Percentiles rank a stretch among this genome's conserved stretches.
Evolutionary conservation across 2,113 vertebrate genomes (phyloP).

Genomic region (Mus pahari): DNA sequence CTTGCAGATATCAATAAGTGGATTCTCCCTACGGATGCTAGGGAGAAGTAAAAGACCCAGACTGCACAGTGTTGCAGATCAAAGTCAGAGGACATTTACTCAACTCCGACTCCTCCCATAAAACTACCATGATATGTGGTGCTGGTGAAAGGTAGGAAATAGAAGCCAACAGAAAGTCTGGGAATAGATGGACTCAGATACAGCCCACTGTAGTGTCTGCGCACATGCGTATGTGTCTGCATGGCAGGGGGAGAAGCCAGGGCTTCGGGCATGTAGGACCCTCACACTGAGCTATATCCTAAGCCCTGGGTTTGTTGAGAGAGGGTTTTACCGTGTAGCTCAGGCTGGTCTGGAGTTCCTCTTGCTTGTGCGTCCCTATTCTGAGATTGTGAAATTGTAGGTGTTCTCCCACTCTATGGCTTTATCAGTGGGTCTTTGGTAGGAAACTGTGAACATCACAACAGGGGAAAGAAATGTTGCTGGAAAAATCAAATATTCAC

Average conservation of each 20-base stretch:
- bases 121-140: not conserved
- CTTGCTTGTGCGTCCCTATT: not conserved
- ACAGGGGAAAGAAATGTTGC: not conserved
- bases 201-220: not conserved
- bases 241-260: not conserved
- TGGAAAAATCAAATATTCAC: not conserved
- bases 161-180: not conserved
- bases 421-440: not conserved
- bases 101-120: not conserved
- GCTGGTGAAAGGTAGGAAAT: not conserved
- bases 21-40: not conserved
- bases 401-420: too few species aligned
- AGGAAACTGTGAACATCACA: not conserved
- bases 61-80: not conserved
- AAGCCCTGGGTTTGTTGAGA: not conserved
- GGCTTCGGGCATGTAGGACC: not conserved
- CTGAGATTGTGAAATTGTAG: not conserved
- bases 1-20: not conserved
- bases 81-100: not conserved
- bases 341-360: not conserved
- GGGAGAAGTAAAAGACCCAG: too few species aligned
- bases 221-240: not conserved
- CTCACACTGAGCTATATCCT: not conserved
- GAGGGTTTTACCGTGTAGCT: not conserved
- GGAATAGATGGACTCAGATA: not conserved